These are phyloP conservation scores for Acanthurus leucopareius DNA, from an alignment of 2,797 vertebrate genomes.

Conservation along the genomic window DNA sequence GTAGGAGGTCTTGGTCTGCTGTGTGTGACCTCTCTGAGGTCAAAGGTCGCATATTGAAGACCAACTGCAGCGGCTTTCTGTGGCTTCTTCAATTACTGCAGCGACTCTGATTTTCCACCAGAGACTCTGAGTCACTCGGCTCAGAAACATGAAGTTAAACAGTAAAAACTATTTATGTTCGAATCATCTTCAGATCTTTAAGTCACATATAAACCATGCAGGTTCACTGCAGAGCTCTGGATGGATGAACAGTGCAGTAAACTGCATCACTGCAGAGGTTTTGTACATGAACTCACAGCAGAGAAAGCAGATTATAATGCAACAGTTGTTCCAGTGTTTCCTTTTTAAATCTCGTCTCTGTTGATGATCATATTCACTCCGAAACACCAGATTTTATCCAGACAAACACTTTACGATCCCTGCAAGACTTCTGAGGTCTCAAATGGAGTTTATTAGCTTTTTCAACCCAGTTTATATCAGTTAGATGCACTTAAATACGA, in stretches of 20 bases:
- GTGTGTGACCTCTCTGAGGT: constrained; percentile 18
- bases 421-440: background rate
- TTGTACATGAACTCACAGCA: background rate
- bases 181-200: background rate
- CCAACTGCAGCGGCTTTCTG: constrained; percentile 48
- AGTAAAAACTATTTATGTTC: background rate
- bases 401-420: background rate
- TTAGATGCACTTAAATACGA: background rate
- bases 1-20: constrained; percentile 44
- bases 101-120: background rate
- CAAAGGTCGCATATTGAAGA: constrained; percentile 54
- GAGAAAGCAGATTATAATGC: background rate
- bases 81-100: constrained; percentile 39
- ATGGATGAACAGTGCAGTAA: background rate
- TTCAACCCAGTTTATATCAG: background rate
- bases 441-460: background rate
- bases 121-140: background rate
- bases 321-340: background rate
- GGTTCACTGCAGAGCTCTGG: background rate
- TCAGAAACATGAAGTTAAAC: background rate
- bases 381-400: background rate
- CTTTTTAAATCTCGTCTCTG: too few relatives aligned
- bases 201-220: background rate
- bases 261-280: background rate
- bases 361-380: too few relatives aligned